These are phyloP conservation scores for Amphipoea oculea DNA, from an alignment of 2,888 invertebrate genomes.

Conservation along the genomic window DNA sequence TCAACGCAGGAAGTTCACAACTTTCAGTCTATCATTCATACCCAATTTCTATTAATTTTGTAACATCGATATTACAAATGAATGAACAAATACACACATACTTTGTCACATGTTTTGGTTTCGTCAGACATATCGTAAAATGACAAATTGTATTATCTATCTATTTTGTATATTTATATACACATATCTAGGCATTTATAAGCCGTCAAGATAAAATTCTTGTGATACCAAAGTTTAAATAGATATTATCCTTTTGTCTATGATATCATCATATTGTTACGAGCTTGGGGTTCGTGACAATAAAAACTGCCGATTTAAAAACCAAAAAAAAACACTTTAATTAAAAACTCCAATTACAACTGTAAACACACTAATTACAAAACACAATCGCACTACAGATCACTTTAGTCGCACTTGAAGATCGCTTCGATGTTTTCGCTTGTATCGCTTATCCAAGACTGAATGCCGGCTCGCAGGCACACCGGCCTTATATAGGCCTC, in stretches of 20 bases:
- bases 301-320: no score
- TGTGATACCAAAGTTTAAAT: slow-evolving; percentile 52
- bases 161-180: slow-evolving; percentile 34
- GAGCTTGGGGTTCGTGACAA: no score
- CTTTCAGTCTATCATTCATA: neutral
- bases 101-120: slow-evolving; percentile 25
- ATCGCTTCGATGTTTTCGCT: no score
- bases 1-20: neutral
- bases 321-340: no score
- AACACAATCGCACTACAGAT: no score
- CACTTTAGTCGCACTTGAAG: no score
- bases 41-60: neutral
- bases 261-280: slow-evolving; percentile 61
- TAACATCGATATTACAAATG: neutral
- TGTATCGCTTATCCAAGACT: no score
- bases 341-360: no score
- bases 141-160: slow-evolving; percentile 21
- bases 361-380: no score
- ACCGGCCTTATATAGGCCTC: no score
- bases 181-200: neutral
- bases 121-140: slow-evolving; percentile 18
- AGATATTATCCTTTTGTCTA: slow-evolving; percentile 53
- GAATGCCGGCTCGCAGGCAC: no score
- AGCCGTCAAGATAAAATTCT: slow-evolving; percentile 55
- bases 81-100: neutral